Base-by-base conservation (phyloP, 2,113 vertebrate genomes). In the Clinocottus analis region DNA sequence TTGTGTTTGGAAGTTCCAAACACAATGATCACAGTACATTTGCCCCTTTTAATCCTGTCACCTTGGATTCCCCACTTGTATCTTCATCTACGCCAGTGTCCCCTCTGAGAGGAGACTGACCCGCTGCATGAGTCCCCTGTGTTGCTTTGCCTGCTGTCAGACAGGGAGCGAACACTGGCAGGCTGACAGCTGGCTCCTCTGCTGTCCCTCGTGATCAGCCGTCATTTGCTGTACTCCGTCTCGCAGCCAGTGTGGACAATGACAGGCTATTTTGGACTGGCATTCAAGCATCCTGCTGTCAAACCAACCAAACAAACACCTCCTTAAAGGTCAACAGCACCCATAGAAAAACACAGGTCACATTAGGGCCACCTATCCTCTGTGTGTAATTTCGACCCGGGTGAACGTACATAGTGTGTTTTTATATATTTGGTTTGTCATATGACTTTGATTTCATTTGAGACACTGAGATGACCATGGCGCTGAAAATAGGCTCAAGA, bases 221-320 rank as follows among this genome's bases (percentile, higher is more conserved):
- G 86, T 88, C 87, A 82, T 92, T 92, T 87, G 88, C 85, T 90
- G 79, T 87, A 67, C 87, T 80, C 75, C 84, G 90, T 90, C 83
- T 80, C 89, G 71, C 66, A 77, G 86, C 76, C 81, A 71, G 60
- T 71, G 72, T 80, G 80, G 81, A 90, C 89, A 79, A 71, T 82
- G 80, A 87, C 85, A 43, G 78, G 77, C 87, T 92, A 93, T 93
- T 93, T 88, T 88, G 61, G 85, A 88, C 76, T 56, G 58, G 86
- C 85, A 88, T 91, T 90, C 68, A 68, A 82, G 80, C 82, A 87
- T 86, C 82, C 84, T 70, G 61, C 66, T 85, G 88, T 90, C 87
- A 85, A 78, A 77, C 66, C 83, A 78, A 75, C 66, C 80, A 86
- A 85, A 85, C 87, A 89, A 88, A 85, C 82, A 33, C 64, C 65